These are phyloP conservation scores for Eristalis intricaria DNA, from an alignment of 2,888 invertebrate species.

Conservation along the genomic window DNA sequence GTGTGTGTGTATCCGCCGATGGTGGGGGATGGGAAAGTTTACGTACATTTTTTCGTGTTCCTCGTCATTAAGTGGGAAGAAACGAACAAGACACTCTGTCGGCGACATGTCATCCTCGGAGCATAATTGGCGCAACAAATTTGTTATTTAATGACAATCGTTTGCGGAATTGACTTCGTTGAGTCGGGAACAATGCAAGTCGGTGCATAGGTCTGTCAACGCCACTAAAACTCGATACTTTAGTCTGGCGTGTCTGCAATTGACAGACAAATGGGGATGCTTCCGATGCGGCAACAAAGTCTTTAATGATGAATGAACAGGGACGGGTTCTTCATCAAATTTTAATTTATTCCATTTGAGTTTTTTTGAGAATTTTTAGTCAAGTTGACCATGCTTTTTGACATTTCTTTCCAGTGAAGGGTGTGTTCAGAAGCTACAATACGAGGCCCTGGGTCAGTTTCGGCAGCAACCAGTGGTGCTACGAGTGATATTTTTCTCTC, in stretches of 20 bases:
- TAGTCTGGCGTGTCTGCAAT: neutral
- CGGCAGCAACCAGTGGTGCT: too few relatives aligned
- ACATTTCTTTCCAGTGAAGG: too few relatives aligned
- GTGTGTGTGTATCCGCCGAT: neutral
- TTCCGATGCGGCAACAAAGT: neutral
- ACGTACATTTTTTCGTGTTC: constrained; percentile 41
- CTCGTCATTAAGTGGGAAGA: neutral
- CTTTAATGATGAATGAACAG: neutral
- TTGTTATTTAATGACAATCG: constrained; percentile 54
- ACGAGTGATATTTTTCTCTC: too few relatives aligned
- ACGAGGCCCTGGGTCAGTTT: too few relatives aligned
- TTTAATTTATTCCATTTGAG: neutral
- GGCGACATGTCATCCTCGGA: constrained; percentile 55
- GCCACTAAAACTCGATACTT: neutral
- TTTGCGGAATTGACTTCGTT: neutral
- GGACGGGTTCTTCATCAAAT: too few relatives aligned
- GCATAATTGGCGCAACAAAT: constrained; percentile 70
- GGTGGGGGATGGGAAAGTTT: constrained; percentile 23
- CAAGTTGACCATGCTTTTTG: too few relatives aligned
- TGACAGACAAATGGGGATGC: neutral
- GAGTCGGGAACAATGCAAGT: constrained; percentile 6
- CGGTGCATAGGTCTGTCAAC: neutral
- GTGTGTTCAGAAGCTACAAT: too few relatives aligned
- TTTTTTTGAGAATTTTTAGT: too few relatives aligned
- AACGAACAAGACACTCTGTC: constrained; percentile 50